Evolutionary conservation across 2,888 invertebrate species (phyloP).

Genomic region (Ormyrus thymus): DNA sequence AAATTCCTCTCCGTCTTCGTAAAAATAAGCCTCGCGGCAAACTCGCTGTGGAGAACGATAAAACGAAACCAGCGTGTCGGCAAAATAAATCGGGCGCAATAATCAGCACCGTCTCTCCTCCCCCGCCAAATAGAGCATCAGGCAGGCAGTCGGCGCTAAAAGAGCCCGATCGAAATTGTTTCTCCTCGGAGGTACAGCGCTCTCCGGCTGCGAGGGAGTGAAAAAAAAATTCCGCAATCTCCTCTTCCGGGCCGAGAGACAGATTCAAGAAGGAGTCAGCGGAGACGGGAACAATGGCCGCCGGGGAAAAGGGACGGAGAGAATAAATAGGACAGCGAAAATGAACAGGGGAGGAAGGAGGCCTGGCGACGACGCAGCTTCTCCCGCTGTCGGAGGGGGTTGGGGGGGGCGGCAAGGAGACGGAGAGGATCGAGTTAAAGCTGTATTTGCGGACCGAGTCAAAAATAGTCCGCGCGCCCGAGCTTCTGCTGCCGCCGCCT

Average conservation of each 20-base stretch:
- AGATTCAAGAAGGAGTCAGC: constrained; percentile 26
- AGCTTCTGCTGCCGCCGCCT: too few relatives aligned
- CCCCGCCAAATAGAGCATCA: background rate
- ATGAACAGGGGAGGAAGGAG: constrained; percentile 31
- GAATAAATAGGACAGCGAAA: constrained; percentile 43
- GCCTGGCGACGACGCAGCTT: background rate
- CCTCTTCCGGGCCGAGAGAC: constrained; percentile 35
- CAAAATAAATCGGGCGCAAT: constrained; percentile 17
- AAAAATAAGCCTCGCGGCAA: too few relatives aligned
- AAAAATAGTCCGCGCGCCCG: background rate
- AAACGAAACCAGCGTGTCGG: too few relatives aligned
- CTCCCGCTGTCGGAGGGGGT: background rate
- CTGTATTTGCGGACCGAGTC: constrained; percentile 33
- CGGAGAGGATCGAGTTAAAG: constrained; percentile 34
- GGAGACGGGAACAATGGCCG: constrained; percentile 16
- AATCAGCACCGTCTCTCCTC: constrained; percentile 4
- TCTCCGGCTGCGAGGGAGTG: background rate
- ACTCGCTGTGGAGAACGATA: too few relatives aligned
- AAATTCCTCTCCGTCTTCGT: too few relatives aligned
- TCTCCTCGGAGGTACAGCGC: background rate
- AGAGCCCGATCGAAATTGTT: constrained; percentile 27
- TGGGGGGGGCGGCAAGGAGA: background rate
- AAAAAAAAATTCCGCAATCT: constrained; percentile 45
- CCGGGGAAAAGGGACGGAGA: constrained; percentile 8
- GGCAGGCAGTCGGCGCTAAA: too few relatives aligned